phyloP scores from a whole-genome alignment of 1,140 invertebrate genomes.

The Pemphigus obesinymphae region DNA sequence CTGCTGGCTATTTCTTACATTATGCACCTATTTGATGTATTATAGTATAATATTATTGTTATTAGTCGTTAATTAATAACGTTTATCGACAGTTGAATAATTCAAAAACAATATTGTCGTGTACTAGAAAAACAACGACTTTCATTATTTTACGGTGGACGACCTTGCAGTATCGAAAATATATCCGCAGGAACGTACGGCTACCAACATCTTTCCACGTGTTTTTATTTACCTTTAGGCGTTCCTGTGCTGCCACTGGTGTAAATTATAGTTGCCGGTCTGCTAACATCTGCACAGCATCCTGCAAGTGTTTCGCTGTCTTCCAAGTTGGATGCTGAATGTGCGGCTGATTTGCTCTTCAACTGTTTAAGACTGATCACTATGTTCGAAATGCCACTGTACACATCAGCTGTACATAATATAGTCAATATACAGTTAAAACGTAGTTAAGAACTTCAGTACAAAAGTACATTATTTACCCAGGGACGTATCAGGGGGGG shows the following conservation, averaged over 20 bases:
- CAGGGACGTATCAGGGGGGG: too few relatives aligned
- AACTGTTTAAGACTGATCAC: slow-evolving; percentile 54
- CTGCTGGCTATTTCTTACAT: too few relatives aligned
- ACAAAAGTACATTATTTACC: too few relatives aligned
- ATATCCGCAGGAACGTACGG: background rate
- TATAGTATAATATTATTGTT: too few relatives aligned
- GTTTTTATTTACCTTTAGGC: slow-evolving; percentile 85
- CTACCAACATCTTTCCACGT: background rate
- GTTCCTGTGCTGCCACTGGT: slow-evolving; percentile 90
- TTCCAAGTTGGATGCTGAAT: slow-evolving; percentile 50
- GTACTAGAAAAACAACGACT: background rate
- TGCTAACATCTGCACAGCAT: slow-evolving; percentile 43
- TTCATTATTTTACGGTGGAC: background rate
- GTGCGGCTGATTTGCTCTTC: slow-evolving; percentile 51
- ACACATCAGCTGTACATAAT: background rate
- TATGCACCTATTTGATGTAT: too few relatives aligned
- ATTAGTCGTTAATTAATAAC: too few relatives aligned
- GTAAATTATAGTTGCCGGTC: slow-evolving; percentile 72
- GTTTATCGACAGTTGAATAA: too few relatives aligned
- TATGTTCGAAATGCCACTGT: slow-evolving; percentile 48
- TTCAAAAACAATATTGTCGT: too few relatives aligned
- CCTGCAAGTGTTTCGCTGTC: slow-evolving; percentile 47
- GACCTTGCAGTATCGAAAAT: background rate
- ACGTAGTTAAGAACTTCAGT: too few relatives aligned
- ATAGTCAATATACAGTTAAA: background rate